These are phyloP conservation scores for Hyalella azteca DNA, from an alignment of 2,888 invertebrate genomes.

Conservation along the genomic window DNA sequence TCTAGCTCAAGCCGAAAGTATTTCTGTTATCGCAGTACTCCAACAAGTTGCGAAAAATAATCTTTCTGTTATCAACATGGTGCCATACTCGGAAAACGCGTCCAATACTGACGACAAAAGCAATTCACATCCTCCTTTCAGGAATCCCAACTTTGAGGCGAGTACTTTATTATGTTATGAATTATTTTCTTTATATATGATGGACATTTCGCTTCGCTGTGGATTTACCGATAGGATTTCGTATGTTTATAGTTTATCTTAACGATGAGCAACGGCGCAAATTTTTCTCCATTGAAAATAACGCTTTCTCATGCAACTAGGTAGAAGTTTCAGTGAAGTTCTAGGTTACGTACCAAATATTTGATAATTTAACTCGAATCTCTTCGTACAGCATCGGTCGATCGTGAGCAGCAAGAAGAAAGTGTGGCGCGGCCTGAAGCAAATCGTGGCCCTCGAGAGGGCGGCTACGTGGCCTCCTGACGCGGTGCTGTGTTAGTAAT, in stretches of 20 bases:
- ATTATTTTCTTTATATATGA: no score
- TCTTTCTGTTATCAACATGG: no score
- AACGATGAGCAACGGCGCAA: no score
- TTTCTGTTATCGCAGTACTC: no score
- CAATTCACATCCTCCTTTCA: not conserved
- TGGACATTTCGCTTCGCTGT: no score
- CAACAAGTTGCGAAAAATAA: no score
- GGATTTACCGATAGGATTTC: no score
- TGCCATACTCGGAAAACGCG: not conserved
- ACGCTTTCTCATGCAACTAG: no score
- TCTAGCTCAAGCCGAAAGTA: no score
- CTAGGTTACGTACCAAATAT: not conserved
- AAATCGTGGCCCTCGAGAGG: constrained; percentile 79
- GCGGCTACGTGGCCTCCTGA: constrained; percentile 78
- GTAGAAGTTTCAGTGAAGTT: no score
- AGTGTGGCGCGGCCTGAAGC: constrained; percentile 86
- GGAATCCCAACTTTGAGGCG: constrained; percentile 11
- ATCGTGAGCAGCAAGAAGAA: constrained; percentile 73
- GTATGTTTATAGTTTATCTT: no score
- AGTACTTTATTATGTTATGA: not conserved
- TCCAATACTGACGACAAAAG: not conserved
- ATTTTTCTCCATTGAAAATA: no score
- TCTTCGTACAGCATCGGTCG: constrained; percentile 63
- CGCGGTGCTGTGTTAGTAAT: constrained; percentile 74
- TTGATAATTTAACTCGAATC: not conserved